Percentiles rank a stretch among this genome's conserved stretches.
These are phyloP conservation scores for Griposia aprilina DNA, from an alignment of 2,888 invertebrate genomes.

Conservation along the genomic window DNA sequence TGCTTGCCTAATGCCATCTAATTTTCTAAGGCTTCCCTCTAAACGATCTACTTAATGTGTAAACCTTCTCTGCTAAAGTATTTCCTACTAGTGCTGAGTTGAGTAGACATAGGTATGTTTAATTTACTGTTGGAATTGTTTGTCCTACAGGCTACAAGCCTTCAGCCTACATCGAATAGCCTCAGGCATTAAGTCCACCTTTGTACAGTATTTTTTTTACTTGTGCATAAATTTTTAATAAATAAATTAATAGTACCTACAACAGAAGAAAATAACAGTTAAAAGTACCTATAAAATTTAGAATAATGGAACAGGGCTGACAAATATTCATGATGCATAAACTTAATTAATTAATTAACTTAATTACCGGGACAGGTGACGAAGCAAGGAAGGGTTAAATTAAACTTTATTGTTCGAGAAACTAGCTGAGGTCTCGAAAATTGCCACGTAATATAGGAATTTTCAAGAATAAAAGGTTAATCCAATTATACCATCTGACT, in stretches of 20 bases:
- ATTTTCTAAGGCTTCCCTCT: conserved; percentile 79
- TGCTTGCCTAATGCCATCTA: conserved; percentile 63
- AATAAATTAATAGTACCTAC: too few species aligned
- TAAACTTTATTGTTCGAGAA: conserved; percentile 57
- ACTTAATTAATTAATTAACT: conserved; percentile 21
- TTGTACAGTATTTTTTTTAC: too few species aligned
- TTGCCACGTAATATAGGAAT: conserved; percentile 60
- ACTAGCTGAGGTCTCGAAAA: conserved; percentile 55
- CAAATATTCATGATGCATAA: conserved; percentile 16
- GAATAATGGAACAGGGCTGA: background rate
- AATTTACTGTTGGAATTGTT: background rate
- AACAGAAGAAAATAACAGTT: background rate
- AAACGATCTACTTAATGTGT: conserved; percentile 77
- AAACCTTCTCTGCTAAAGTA: conserved; percentile 69
- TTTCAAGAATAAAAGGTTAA: conserved; percentile 68
- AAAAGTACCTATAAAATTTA: background rate
- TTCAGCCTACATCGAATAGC: background rate
- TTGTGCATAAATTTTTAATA: too few species aligned
- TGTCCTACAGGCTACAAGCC: too few species aligned
- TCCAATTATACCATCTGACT: conserved; percentile 80
- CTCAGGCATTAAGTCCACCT: too few species aligned
- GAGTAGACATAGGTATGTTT: background rate
- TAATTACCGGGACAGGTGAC: conserved; percentile 30
- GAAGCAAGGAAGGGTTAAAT: conserved; percentile 48
- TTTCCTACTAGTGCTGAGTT: conserved; percentile 27